These are phyloP conservation scores for Poecilia wingei DNA, from an alignment of 2,797 vertebrate species.

Conservation along the genomic window DNA sequence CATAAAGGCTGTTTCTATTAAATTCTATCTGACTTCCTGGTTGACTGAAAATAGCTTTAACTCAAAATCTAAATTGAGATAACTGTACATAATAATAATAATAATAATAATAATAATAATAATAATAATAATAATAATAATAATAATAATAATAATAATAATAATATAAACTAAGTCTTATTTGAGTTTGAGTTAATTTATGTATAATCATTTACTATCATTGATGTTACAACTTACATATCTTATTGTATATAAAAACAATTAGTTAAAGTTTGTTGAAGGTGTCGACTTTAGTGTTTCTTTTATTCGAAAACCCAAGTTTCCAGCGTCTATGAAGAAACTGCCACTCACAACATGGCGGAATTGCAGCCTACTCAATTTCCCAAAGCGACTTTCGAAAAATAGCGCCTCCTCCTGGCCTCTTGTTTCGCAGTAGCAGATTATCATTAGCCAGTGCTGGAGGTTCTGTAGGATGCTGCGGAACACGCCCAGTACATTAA, in stretches of 20 bases:
- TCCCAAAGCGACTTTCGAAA: constrained; percentile 47
- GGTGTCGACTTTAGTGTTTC: neutral
- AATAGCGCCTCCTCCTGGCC: constrained; percentile 10
- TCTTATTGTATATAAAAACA: neutral
- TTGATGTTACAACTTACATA: neutral
- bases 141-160: neutral
- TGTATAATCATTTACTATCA: neutral
- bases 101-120: neutral
- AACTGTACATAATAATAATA: neutral
- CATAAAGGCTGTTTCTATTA: too few relatives aligned
- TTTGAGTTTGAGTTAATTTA: neutral
- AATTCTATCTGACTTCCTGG: neutral
- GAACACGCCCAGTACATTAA: constrained; percentile 43
- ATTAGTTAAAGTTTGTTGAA: neutral
- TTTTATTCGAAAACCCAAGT: neutral
- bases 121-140: too few relatives aligned
- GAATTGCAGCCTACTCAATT: constrained; percentile 34
- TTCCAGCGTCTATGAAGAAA: neutral
- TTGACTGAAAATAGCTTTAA: neutral
- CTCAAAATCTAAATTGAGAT: neutral
- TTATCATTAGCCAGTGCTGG: constrained; percentile 33
- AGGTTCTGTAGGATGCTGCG: constrained; percentile 45
- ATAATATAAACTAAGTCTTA: neutral
- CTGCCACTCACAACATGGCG: constrained; percentile 5
- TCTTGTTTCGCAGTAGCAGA: constrained; percentile 34